A percentile compares a stretch with the other conserved stretches of the same genome.
Evolutionary conservation across 2,888 invertebrate species (phyloP).

Genomic region (Drosophila cognata): DNA sequence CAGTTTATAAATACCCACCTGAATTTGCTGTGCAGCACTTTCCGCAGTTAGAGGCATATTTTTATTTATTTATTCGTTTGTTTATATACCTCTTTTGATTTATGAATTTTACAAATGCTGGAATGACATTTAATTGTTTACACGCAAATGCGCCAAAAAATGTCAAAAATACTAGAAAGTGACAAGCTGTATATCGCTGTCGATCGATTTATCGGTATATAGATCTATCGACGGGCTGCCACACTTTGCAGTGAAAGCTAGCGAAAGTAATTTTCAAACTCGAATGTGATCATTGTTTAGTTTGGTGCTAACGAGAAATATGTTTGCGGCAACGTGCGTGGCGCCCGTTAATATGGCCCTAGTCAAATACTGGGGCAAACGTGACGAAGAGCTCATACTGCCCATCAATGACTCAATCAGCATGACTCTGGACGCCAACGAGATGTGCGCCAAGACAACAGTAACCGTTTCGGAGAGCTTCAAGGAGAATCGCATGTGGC

Average conservation of each 20-base stretch:
- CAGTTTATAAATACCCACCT: constrained; percentile 74
- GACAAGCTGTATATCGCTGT: neutral
- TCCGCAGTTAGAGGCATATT: constrained; percentile 92
- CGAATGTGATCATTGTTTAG: constrained; percentile 47
- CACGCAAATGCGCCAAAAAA: neutral
- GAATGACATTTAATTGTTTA: constrained; percentile 4
- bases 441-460: constrained; percentile 96
- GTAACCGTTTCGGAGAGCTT: constrained; percentile 91
- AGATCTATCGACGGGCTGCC: constrained; percentile 13
- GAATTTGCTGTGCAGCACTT: constrained; percentile 90
- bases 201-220: neutral
- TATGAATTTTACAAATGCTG: constrained; percentile 1
- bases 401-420: constrained; percentile 99
- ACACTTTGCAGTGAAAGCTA: constrained; percentile 48
- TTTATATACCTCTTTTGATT: neutral
- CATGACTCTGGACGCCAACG: constrained; percentile 93
- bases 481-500: constrained; percentile 92
- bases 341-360: constrained; percentile 99
- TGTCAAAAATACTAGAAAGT: neutral
- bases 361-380: constrained; percentile 99
- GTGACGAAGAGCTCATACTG: constrained; percentile 95
- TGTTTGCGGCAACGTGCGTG: constrained; percentile 89
- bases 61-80: constrained; percentile 15
- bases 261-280: constrained; percentile 50
- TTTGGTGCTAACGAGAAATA: constrained; percentile 63